phyloP scores from a whole-genome alignment of 2,888 invertebrate genomes.

The Kuschelorhynchus macadamiae region DNA sequence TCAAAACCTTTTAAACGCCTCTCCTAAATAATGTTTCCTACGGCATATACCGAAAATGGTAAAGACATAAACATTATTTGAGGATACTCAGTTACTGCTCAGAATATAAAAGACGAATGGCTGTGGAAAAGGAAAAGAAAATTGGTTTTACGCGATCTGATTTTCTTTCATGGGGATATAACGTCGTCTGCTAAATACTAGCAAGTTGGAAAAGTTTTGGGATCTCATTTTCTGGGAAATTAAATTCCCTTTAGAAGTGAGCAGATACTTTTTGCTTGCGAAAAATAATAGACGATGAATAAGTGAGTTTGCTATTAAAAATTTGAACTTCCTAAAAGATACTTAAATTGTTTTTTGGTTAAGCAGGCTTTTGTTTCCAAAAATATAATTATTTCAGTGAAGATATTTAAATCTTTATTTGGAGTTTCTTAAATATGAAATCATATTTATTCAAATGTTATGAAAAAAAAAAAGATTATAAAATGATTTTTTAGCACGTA shows the following conservation, averaged over 20 bases:
- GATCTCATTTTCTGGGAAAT: slow-evolving; percentile 51
- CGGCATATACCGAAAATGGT: slow-evolving; percentile 28
- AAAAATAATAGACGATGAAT: not conserved
- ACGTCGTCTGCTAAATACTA: slow-evolving; percentile 49
- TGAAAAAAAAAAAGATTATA: no score
- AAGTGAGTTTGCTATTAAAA: not conserved
- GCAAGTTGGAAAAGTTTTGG: slow-evolving; percentile 50
- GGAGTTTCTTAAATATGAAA: no score
- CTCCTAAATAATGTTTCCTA: slow-evolving; percentile 23
- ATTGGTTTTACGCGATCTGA: slow-evolving; percentile 51
- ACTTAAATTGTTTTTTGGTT: no score
- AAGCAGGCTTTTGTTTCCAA: no score
- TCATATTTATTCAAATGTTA: no score
- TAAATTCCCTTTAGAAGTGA: slow-evolving; percentile 49
- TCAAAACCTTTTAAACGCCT: slow-evolving; percentile 4
- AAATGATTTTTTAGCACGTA: no score
- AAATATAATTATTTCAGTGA: no score
- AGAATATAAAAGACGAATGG: slow-evolving; percentile 46
- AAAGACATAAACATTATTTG: slow-evolving; percentile 37
- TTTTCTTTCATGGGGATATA: slow-evolving; percentile 50
- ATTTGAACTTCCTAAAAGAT: no score
- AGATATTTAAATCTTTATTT: no score
- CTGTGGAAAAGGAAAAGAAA: slow-evolving; percentile 45
- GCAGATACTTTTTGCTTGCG: slow-evolving; percentile 12
- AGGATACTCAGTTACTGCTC: slow-evolving; percentile 45